These are phyloP conservation scores for Chionomys nivalis DNA, from an alignment of 2,113 vertebrate genomes.

Conservation along the genomic window DNA sequence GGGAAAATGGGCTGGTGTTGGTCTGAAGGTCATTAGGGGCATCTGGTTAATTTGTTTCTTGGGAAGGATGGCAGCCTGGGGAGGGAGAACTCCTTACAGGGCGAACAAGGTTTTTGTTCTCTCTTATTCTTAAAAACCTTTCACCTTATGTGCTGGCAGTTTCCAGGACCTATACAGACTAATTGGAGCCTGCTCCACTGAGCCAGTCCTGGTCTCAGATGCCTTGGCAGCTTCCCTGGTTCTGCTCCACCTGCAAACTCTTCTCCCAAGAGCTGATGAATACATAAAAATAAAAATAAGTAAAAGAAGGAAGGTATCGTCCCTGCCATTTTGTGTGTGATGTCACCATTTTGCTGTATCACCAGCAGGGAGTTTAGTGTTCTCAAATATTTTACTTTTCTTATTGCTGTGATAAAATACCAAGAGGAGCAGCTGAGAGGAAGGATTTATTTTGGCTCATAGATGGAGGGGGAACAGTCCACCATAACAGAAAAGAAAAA, in stretches of 20 bases:
- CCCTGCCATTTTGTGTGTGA: not conserved
- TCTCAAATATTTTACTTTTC: not conserved
- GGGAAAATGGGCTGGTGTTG: conserved; percentile 56
- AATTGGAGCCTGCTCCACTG: conserved; percentile 37
- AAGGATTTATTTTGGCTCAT: not conserved
- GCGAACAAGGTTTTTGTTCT: not conserved
- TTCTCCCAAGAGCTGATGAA: not conserved
- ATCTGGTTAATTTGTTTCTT: conserved; percentile 74
- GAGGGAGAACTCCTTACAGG: conserved; percentile 9
- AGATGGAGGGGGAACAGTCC: no score
- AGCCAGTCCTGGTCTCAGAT: not conserved
- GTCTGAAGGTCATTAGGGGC: conserved; percentile 67
- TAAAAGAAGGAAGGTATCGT: not conserved
- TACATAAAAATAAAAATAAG: not conserved
- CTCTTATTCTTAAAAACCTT: not conserved
- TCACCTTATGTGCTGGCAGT: not conserved
- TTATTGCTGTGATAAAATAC: not conserved
- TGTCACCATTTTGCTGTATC: not conserved
- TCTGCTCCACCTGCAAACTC: not conserved
- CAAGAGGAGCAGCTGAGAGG: not conserved
- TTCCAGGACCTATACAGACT: not conserved
- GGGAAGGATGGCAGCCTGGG: conserved; percentile 69
- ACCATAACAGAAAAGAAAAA: not conserved
- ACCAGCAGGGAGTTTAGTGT: not conserved
- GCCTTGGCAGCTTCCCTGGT: not conserved